Conservation (phyloP, 2,797 vertebrate species). For the Rhinoraja longicauda region DNA sequence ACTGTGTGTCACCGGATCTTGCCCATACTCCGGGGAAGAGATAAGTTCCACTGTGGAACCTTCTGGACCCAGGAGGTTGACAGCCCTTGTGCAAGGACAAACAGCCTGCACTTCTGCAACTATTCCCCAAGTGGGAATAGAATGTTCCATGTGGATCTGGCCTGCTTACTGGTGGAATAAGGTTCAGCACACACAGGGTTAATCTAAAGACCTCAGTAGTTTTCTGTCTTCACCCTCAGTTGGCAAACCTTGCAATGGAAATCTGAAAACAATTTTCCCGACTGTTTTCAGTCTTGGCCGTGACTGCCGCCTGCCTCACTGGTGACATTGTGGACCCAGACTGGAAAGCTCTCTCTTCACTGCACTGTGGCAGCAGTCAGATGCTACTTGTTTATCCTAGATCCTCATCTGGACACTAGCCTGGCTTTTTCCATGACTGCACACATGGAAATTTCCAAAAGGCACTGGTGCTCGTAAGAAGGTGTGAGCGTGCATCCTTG, state of each 20-base stretch:
- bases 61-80: not conserved
- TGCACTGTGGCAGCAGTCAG: not conserved
- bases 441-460: slow-evolving; percentile 3
- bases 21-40: not conserved
- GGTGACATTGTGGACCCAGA: not conserved
- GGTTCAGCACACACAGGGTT: not conserved
- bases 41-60: not conserved
- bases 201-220: not conserved
- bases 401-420: not conserved
- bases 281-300: slow-evolving; percentile 32
- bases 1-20: not conserved
- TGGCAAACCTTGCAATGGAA: slow-evolving; percentile 4
- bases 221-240: not conserved
- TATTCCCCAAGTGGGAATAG: not conserved
- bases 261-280: slow-evolving; percentile 3
- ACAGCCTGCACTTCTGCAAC: not conserved
- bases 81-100: not conserved
- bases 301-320: not conserved
- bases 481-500: not conserved
- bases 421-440: not conserved
- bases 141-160: not conserved
- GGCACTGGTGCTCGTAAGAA: not conserved
- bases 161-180: not conserved
- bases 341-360: not conserved
- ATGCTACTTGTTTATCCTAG: not conserved